Conservation (phyloP, 2,113 vertebrate species). For the Calyptomena viridis region DNA sequence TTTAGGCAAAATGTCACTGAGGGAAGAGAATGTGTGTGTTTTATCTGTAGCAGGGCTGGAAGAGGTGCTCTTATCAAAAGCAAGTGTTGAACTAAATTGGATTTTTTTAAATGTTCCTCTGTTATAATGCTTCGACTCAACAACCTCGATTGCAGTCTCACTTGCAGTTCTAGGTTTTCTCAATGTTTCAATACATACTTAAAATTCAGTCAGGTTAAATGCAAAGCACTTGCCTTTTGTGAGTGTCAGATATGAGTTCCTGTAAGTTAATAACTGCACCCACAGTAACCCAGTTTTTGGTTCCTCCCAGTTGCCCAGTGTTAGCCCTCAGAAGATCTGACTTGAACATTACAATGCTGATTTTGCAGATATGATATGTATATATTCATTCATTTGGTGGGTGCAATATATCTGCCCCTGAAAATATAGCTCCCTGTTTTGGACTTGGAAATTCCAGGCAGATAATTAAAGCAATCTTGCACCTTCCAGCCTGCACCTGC, state of each 20-base stretch:
- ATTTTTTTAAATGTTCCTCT: not conserved
- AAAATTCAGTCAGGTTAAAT: not conserved
- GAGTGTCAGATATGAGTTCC: not conserved
- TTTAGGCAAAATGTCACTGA: not conserved
- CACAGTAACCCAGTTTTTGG: not conserved
- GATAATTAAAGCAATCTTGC: slow-evolving; percentile 9
- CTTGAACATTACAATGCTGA: rapidly evolving
- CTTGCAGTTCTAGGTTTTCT: not conserved
- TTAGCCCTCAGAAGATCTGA: not conserved
- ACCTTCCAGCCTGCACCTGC: slow-evolving; percentile 28
- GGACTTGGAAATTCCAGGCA: not conserved
- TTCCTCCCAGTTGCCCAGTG: not conserved
- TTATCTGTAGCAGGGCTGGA: not conserved
- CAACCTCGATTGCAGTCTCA: not conserved
- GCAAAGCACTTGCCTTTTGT: not conserved
- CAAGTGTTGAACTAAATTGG: not conserved
- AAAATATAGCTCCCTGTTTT: not conserved
- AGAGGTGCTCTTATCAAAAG: not conserved
- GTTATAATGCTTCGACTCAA: not conserved
- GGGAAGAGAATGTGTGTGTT: not conserved
- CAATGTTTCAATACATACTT: not conserved
- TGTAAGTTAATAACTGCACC: not conserved
- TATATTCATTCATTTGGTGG: not conserved
- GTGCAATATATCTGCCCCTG: not conserved
- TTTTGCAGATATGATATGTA: not conserved